Percentiles rank a stretch among this genome's conserved stretches.
phyloP scores from a whole-genome alignment of 1,140 invertebrate species.

The Mamestra configurata region DNA sequence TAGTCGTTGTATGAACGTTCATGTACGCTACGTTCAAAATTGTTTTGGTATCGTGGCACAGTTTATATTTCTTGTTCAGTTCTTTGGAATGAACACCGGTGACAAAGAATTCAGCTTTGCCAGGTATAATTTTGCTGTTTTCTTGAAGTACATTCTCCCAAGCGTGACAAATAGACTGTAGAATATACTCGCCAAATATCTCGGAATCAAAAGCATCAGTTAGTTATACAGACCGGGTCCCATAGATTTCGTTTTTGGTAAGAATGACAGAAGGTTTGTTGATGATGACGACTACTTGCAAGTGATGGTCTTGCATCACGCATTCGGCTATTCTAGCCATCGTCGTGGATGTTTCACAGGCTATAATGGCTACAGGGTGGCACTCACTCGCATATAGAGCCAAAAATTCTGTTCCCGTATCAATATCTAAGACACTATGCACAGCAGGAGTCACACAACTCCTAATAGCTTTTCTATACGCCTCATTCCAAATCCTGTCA shows the following conservation, averaged over 20 bases:
- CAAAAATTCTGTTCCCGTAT: neutral
- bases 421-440: constrained; percentile 25
- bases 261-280: neutral
- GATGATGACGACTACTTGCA: neutral
- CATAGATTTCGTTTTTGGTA: neutral
- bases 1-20: too few relatives aligned
- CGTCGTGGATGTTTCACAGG: neutral
- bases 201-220: constrained; percentile 16
- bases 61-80: too few relatives aligned
- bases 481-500: constrained; percentile 12
- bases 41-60: too few relatives aligned
- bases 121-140: constrained; percentile 1
- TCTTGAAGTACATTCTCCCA: neutral
- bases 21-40: too few relatives aligned
- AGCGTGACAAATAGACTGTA: constrained; percentile 14
- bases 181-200: neutral
- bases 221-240: neutral
- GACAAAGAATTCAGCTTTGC: constrained; percentile 24
- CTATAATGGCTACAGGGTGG: neutral
- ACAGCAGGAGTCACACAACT: neutral
- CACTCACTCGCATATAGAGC: constrained; percentile 6
- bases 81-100: too few relatives aligned
- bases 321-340: neutral
- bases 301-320: constrained; percentile 1
- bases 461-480: constrained; percentile 21